Base-by-base conservation (phyloP, 2,888 invertebrate genomes). In the Pyrochroa serraticornis region DNA sequence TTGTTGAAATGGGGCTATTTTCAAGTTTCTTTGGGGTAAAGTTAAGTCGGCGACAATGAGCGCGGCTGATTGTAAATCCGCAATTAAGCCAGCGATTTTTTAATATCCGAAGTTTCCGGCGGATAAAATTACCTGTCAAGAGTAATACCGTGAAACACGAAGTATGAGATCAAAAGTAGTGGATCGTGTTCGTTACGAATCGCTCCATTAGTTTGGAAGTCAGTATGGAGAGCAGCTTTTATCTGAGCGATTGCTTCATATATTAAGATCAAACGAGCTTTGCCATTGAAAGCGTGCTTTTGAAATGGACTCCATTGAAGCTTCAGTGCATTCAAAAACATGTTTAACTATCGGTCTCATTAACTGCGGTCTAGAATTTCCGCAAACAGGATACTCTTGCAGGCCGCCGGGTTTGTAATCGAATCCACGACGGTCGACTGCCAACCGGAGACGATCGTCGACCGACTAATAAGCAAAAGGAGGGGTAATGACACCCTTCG, bases 221-320 rank as follows among this genome's bases (percentile, higher is more conserved):
- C 71, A 70, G 66, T 45, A 57, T 59, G 64, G 62, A 66, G 66
- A 66, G 64, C 69, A 65, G 71, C 73, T 71, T 74, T 73, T 67
- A 73, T 70, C 69, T 69, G 65, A 64, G 65, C 73, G 73, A 71
- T 71, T 74, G 71, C 73, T 72, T 70, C 75, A 74, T 69, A 76
- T 77, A 76, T 75, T 78, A 77, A 78, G 77, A 78, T 78, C 77
- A 78, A 78, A 78, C 77, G 76, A 73, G 74, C 75, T 75, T 74
- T 72, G 65, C 60, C 60, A 66, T 65, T 63, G 59, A 63, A 67
- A 63, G 65, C 60, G 51, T 50, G 62, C 62, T 63, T 65, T 63
- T 65, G 59, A 63, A 58, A 59, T 58, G 51, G 56, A 48, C 48
- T 62, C 70, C 72, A 75, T 75, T 71, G 71, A 72, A 72, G 72